A percentile compares a stretch with the other conserved stretches of the same genome.
These are phyloP conservation scores for Diadumene lineata DNA, from an alignment of 92 coral and sea anemone species.

Conservation along the genomic window DNA sequence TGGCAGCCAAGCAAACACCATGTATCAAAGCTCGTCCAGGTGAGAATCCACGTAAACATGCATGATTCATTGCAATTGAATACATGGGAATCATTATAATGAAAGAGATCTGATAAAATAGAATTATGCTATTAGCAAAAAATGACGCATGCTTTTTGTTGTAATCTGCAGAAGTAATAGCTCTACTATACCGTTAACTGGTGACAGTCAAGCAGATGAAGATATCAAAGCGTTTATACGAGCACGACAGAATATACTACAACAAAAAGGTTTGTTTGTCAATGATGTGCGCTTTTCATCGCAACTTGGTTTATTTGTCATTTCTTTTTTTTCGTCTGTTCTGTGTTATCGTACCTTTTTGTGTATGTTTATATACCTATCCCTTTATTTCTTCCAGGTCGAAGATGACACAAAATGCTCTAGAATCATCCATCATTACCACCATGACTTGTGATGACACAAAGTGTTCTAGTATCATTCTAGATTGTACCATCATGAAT, in stretches of 20 bases:
- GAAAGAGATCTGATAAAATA: too few relatives aligned
- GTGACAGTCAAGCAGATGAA: slow-evolving; percentile 89
- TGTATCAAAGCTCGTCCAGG: background rate
- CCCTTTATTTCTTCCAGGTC: slow-evolving; percentile 3
- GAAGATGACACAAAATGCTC: slow-evolving; percentile 15
- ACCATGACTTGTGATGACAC: too few relatives aligned
- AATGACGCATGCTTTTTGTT: too few relatives aligned
- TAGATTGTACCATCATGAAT: too few relatives aligned
- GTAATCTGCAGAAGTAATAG: slow-evolving; percentile 1
- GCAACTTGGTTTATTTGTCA: too few relatives aligned
- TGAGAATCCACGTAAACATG: background rate
- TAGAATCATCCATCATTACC: too few relatives aligned
- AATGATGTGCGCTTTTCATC: background rate
- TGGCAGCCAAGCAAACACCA: background rate
- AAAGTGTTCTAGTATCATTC: too few relatives aligned
- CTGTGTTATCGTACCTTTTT: background rate
- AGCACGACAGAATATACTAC: slow-evolving; percentile 88
- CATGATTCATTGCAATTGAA: background rate
- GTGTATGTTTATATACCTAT: background rate
- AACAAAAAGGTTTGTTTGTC: slow-evolving; percentile 71
- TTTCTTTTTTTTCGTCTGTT: background rate
- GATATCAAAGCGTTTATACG: slow-evolving; percentile 91
- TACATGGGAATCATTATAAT: too few relatives aligned
- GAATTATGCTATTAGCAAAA: too few relatives aligned
- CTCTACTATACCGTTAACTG: slow-evolving; percentile 58